phyloP scores from a whole-genome alignment of 2,888 invertebrate species.

The Alcis repandata region DNA sequence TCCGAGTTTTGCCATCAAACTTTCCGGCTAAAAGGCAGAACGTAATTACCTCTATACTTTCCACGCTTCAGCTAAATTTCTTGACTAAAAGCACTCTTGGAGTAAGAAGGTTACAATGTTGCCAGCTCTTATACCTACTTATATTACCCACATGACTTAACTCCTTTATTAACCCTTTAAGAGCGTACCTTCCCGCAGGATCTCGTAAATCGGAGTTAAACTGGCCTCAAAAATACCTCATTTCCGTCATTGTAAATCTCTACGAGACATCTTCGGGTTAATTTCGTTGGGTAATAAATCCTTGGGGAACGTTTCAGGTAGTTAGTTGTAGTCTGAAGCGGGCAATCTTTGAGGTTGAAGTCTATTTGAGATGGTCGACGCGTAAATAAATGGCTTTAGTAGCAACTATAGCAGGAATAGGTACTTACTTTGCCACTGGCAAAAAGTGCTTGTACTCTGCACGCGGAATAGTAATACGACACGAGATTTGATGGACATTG shows the following conservation, averaged over 20 bases:
- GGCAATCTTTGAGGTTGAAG: constrained; percentile 29
- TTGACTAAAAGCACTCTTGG: constrained; percentile 10
- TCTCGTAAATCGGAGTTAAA: constrained; percentile 60
- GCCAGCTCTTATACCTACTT: constrained; percentile 12
- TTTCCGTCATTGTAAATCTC: constrained; percentile 80
- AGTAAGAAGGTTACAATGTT: constrained; percentile 7
- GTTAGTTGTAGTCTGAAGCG: constrained; percentile 46
- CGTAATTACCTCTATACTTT: not conserved
- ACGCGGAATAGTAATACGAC: not conserved
- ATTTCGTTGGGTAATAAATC: constrained; percentile 79
- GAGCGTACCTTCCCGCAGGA: constrained; percentile 35
- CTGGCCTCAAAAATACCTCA: constrained; percentile 73
- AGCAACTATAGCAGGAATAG: not conserved
- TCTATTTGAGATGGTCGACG: constrained; percentile 6
- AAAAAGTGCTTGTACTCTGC: not conserved
- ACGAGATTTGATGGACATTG: too few relatives aligned
- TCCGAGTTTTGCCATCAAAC: not conserved
- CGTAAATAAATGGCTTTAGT: constrained; percentile 1
- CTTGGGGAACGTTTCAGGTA: constrained; percentile 55
- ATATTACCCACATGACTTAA: constrained; percentile 27
- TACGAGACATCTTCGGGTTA: constrained; percentile 75
- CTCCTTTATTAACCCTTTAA: constrained; percentile 44
- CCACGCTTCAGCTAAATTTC: not conserved
- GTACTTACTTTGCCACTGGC: not conserved
- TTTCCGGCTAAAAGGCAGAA: not conserved